Evolutionary conservation across 1,140 invertebrate species (phyloP), one percentile per base, ranked within the genome.

Genomic region (Drosophila kanapiae): DNA sequence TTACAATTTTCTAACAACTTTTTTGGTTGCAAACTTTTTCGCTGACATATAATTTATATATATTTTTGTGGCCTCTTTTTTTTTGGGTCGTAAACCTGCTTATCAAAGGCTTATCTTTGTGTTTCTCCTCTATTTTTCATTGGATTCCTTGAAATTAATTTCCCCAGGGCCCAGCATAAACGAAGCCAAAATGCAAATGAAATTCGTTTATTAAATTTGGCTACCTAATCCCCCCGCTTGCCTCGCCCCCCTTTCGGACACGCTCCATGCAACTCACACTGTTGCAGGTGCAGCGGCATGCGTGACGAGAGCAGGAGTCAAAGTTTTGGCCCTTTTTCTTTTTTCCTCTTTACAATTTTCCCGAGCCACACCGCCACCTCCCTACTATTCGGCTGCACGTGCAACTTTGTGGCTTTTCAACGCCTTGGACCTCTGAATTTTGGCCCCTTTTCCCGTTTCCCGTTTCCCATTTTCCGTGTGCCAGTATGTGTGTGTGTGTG

Each of bases 341-440:
- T 49, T 48, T 14, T 16, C 33, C 6, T 14, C 14, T 54, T 54
- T 9, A 13, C 18, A 33, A 18, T 43, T 62, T 37, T 29, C 23
- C 42, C 9, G 14, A 33, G 4, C 23, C 23, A 11, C 31, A 2
- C 37, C 43, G 31, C 43, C 31, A 2, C 37, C 43, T 37, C 43
- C 23, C 23, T 23, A n/a, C 23, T 23, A 23, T 56, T 33, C 54
- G 43, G 63, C 45, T 58, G 43, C 63, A 69, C 70, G 54, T 72
- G 69, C 56, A 82, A 82, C 61, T 82, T 82, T 82, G 80, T 61
- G 80, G 80, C 65, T 82, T 82, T 78, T 82, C 68, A 68, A 62
- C 80, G 75, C 60, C 79, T 60, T 48, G 51, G 61, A 63, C 43
- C 37, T 64, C 29, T 16, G 57, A 42, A 16, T 40, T 27, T 35